Evolutionary conservation across 2,113 vertebrate genomes (phyloP).

Genomic region (Diadophis punctatus): DNA sequence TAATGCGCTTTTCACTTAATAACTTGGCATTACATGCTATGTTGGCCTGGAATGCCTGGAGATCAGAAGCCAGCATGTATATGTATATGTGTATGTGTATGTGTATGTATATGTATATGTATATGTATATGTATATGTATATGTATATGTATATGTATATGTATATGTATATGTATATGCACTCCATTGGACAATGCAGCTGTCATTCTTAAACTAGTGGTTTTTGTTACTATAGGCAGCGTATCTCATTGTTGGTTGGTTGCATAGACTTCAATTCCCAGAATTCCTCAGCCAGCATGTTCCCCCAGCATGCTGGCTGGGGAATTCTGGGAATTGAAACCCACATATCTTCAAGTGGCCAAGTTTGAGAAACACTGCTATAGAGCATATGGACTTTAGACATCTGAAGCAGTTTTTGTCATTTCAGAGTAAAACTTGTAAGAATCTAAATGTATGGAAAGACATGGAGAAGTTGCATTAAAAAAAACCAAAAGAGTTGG

Average conservation of each 20-base stretch:
- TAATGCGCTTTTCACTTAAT: background rate
- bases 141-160: no score
- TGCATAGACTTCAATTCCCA: background rate
- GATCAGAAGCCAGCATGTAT: background rate
- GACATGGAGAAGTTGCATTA: background rate
- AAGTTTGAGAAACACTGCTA: background rate
- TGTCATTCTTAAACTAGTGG: background rate
- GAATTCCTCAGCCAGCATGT: background rate
- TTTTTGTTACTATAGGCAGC: background rate
- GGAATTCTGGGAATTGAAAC: no score
- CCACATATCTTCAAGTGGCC: background rate
- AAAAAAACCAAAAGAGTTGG: background rate
- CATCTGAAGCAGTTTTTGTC: background rate
- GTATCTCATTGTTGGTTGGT: background rate
- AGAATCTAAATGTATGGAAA: background rate
- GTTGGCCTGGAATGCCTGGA: background rate
- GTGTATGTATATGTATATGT: no score
- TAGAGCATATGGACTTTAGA: background rate
- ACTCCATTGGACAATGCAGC: background rate
- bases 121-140: no score
- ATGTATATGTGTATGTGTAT: no score
- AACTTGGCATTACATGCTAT: background rate
- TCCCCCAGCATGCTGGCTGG: background rate
- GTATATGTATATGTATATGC: background rate
- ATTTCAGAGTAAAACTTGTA: background rate